Conservation (phyloP, 2,113 vertebrate genomes). For the Heterocephalus glaber region DNA sequence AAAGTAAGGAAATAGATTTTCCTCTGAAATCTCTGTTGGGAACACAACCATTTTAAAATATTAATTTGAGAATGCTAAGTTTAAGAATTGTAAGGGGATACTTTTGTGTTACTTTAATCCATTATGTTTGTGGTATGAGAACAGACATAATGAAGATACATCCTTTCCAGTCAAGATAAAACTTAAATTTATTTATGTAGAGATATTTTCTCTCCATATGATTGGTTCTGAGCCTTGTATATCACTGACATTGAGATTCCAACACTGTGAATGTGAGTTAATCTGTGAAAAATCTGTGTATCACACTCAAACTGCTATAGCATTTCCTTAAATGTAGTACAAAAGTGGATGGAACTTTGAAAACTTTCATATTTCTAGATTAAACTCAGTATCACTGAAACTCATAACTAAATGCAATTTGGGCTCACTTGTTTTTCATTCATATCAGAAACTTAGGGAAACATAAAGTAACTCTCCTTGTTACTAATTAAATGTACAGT, state of each 20-base stretch:
- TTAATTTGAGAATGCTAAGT: background rate
- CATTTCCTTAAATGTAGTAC: background rate
- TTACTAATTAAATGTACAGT: constrained; percentile 57
- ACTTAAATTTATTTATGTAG: background rate
- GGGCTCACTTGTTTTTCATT: background rate
- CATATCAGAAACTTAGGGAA: constrained; percentile 12
- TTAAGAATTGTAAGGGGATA: background rate
- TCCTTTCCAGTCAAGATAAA: constrained; percentile 1
- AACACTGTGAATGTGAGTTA: background rate
- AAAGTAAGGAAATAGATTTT: background rate
- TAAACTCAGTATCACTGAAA: background rate
- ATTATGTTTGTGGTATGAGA: background rate
- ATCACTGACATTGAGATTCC: background rate
- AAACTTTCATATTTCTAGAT: background rate
- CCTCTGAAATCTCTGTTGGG: background rate
- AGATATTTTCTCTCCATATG: background rate
- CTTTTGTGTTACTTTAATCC: background rate
- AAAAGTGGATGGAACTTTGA: background rate
- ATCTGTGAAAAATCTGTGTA: background rate
- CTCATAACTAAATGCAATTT: background rate
- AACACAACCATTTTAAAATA: background rate
- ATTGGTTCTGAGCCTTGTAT: background rate
- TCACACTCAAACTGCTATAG: background rate
- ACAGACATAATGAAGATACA: background rate
- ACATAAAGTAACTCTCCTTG: background rate